phyloP scores from a whole-genome alignment of 2,797 vertebrate genomes.

The Phataginus tricuspis region DNA sequence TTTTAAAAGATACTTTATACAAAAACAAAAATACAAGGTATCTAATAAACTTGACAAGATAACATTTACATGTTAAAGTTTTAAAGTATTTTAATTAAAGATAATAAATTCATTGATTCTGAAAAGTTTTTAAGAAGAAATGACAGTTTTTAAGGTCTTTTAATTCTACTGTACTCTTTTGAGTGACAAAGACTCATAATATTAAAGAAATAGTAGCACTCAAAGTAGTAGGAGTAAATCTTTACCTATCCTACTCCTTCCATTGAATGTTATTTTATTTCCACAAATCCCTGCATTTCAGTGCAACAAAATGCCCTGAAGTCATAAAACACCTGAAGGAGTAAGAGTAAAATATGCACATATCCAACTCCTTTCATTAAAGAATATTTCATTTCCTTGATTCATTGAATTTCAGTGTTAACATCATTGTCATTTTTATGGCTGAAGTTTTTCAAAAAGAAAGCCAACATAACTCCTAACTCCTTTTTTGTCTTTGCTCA shows the following conservation, averaged over 20 bases:
- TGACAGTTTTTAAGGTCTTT: not conserved
- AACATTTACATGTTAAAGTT: not conserved
- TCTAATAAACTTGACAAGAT: not conserved
- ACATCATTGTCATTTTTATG: not conserved
- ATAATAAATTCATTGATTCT: not conserved
- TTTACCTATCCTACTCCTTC: not conserved
- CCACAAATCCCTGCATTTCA: not conserved
- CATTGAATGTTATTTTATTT: conserved; percentile 21
- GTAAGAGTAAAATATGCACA: not conserved
- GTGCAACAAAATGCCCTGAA: not conserved
- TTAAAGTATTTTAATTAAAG: not conserved
- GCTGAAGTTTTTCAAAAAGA: not conserved
- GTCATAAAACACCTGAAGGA: not conserved
- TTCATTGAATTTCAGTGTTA: not conserved
- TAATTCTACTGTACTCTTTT: not conserved
- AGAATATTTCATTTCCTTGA: not conserved
- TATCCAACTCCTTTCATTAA: not conserved
- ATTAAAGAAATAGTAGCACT: not conserved
- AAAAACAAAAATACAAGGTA: not conserved
- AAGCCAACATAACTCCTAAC: not conserved
- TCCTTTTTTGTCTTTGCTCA: not conserved
- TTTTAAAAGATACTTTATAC: not conserved
- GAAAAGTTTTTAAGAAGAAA: not conserved
- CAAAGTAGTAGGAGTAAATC: not conserved
- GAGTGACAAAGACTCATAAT: not conserved